Conservation (phyloP, 2,113 vertebrate genomes). For the Anthoscopus minutus region DNA sequence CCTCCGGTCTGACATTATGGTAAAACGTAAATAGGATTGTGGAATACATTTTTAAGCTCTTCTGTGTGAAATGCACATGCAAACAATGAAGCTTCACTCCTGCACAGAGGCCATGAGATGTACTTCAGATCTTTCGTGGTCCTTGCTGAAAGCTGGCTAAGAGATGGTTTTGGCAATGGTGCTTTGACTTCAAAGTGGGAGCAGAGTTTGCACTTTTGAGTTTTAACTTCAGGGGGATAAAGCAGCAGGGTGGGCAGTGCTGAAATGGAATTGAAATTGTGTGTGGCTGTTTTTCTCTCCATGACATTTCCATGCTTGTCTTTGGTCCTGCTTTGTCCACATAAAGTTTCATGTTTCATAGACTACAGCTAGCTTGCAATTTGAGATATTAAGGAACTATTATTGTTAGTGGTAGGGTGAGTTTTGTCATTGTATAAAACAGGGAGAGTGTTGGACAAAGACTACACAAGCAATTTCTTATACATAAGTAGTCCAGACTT, state of each 20-base stretch:
- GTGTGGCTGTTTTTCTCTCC: not conserved
- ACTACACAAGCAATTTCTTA: not conserved
- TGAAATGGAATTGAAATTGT: not conserved
- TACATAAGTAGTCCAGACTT: not conserved
- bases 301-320: not conserved
- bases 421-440: not conserved
- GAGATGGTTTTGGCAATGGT: not conserved
- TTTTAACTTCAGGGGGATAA: not conserved
- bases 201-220: not conserved
- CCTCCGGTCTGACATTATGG: not conserved
- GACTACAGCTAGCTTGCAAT: not conserved
- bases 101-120: not conserved
- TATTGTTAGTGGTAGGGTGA: not conserved
- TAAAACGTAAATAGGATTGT: not conserved
- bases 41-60: not conserved
- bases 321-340: not conserved
- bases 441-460: not conserved
- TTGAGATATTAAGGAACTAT: not conserved
- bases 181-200: not conserved
- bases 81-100: fast-evolving
- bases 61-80: not conserved
- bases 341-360: not conserved
- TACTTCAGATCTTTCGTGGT: not conserved
- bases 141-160: not conserved
- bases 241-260: not conserved